A percentile compares a stretch with the other conserved stretches of the same genome.
phyloP scores from a whole-genome alignment of 2,113 vertebrate genomes.

The Ibidorhyncha struthersii region DNA sequence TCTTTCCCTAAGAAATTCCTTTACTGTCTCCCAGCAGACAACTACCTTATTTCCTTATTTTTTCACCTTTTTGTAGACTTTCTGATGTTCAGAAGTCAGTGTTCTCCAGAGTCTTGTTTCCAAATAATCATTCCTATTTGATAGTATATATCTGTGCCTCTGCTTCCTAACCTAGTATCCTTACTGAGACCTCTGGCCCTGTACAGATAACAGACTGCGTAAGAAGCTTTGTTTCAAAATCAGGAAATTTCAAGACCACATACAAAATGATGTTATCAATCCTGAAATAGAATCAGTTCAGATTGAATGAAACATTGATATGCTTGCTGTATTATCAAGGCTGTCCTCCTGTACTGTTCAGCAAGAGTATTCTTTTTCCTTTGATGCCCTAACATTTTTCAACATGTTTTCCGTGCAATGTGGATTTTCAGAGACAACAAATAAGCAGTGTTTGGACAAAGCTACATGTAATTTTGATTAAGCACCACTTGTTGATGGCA shows the following conservation, averaged over 20 bases:
- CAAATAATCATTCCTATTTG: background rate
- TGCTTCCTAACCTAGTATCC: background rate
- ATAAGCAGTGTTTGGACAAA: background rate
- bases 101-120: background rate
- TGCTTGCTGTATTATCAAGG: background rate
- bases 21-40: background rate
- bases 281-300: background rate
- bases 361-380: background rate
- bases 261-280: background rate
- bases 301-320: background rate
- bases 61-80: background rate
- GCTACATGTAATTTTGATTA: background rate
- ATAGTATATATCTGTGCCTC: background rate
- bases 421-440: background rate
- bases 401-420: background rate
- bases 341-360: background rate
- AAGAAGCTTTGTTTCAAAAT: background rate
- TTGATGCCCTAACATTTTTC: background rate
- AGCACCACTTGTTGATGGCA: background rate
- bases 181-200: background rate
- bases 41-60: background rate
- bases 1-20: background rate
- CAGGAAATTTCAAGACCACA: background rate
- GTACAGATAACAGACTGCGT: rapidly evolving
- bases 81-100: background rate